Percentiles rank a stretch among this genome's conserved stretches.
These are phyloP conservation scores for Cygnus atratus DNA, from an alignment of 2,113 vertebrate genomes.

Conservation along the genomic window DNA sequence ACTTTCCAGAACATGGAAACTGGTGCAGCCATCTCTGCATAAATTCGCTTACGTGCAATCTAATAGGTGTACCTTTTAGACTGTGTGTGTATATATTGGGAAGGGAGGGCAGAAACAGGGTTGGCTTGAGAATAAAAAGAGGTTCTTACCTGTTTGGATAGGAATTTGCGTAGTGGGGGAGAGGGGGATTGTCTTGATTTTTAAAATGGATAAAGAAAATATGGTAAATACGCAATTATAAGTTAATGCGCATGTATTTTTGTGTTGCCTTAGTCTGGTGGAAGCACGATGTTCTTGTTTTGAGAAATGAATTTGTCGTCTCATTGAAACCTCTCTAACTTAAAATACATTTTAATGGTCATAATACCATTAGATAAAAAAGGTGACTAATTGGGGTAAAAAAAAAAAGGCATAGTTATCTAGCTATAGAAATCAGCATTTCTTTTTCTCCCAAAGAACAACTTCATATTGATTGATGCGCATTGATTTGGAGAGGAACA, in stretches of 20 bases:
- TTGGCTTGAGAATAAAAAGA: not conserved
- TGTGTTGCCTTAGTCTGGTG: not conserved
- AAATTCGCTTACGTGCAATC: not conserved
- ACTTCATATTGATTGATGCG: rapidly evolving
- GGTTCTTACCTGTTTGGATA: not conserved
- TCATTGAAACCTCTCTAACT: not conserved
- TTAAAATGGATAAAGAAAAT: not conserved
- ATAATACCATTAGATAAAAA: not conserved
- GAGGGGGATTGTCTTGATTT: not conserved
- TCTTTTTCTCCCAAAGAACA: not conserved
- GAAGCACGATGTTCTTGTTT: not conserved
- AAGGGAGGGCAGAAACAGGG: not conserved
- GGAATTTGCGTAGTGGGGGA: not conserved
- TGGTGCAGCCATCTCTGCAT: not conserved
- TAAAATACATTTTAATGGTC: not conserved
- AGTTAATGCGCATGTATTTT: not conserved
- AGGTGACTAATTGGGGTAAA: no score
- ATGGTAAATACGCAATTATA: not conserved
- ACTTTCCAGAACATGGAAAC: not conserved
- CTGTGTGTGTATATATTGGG: not conserved
- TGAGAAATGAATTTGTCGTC: not conserved
- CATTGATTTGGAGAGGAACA: not conserved
- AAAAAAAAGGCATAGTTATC: not conserved
- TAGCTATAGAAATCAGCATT: not conserved
- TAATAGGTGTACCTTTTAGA: rapidly evolving